These are phyloP conservation scores for Hypomecis atomaria DNA, from an alignment of 2,888 invertebrate genomes.

Conservation along the genomic window DNA sequence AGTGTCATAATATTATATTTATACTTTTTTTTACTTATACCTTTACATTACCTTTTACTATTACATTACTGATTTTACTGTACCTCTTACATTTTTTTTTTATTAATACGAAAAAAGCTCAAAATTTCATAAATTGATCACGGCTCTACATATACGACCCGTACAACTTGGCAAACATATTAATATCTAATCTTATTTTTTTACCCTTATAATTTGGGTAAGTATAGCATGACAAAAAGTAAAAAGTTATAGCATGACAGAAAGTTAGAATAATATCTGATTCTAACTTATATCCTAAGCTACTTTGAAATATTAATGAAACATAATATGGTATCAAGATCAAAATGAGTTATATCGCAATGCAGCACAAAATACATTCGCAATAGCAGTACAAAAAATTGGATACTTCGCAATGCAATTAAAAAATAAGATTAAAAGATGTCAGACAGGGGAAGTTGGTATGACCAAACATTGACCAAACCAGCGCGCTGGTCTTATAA, in stretches of 20 bases:
- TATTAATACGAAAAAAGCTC: too few species aligned
- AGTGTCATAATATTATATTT: too few species aligned
- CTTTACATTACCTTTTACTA: too few species aligned
- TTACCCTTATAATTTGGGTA: too few species aligned
- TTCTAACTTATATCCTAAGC: not conserved
- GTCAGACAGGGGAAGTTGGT: not conserved
- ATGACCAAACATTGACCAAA: not conserved
- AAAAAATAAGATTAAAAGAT: not conserved
- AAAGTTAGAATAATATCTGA: not conserved
- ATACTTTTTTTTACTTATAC: too few species aligned
- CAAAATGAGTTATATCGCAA: slow-evolving; percentile 6
- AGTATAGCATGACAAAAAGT: not conserved
- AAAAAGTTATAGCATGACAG: not conserved
- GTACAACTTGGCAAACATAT: too few species aligned
- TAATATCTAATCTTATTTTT: too few species aligned
- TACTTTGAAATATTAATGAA: slow-evolving; percentile 1
- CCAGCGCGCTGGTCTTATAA: too few species aligned
- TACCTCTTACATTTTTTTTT: too few species aligned
- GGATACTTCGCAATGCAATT: slow-evolving; percentile 9
- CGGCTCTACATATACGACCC: too few species aligned
- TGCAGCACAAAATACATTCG: slow-evolving; percentile 2
- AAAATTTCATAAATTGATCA: too few species aligned
- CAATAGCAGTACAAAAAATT: not conserved
- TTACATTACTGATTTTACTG: too few species aligned
- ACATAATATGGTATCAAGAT: not conserved